These are phyloP conservation scores for Hirundichthys speculiger DNA, from an alignment of 2,113 vertebrate genomes.

Conservation along the genomic window DNA sequence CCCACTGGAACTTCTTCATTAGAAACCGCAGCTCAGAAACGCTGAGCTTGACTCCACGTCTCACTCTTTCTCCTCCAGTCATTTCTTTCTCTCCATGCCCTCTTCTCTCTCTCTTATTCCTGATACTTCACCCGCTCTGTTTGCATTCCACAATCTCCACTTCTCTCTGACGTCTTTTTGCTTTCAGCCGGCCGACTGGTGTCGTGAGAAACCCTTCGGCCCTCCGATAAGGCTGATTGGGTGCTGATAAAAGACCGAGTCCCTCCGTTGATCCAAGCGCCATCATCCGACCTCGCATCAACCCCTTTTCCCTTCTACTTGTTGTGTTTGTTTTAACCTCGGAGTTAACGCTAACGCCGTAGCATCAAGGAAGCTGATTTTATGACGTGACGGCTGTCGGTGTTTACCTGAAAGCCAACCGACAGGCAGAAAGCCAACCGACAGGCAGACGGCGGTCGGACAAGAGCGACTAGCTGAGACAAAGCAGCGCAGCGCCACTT, in stretches of 20 bases:
- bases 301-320: conserved; percentile 6
- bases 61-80: conserved; percentile 33
- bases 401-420: conserved; percentile 69
- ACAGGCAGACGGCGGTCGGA: conserved; percentile 31
- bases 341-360: conserved; percentile 14
- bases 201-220: conserved; percentile 67
- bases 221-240: conserved; percentile 71
- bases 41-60: conserved; percentile 44
- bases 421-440: conserved; percentile 33
- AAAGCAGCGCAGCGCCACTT: conserved; percentile 41
- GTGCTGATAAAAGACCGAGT: conserved; percentile 61
- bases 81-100: background rate
- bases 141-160: conserved; percentile 22
- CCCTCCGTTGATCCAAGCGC: conserved; percentile 40
- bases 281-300: conserved; percentile 37
- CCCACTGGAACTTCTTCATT: conserved; percentile 48
- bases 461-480: conserved; percentile 43
- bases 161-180: conserved; percentile 26
- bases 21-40: conserved; percentile 33
- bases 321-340: background rate
- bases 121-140: conserved; percentile 25
- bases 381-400: background rate
- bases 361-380: background rate
- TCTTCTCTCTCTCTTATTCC: conserved; percentile 16
- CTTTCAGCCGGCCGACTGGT: conserved; percentile 28